These are phyloP conservation scores for Macroramphosus scolopax DNA, from an alignment of 2,797 vertebrate species.

Conservation along the genomic window DNA sequence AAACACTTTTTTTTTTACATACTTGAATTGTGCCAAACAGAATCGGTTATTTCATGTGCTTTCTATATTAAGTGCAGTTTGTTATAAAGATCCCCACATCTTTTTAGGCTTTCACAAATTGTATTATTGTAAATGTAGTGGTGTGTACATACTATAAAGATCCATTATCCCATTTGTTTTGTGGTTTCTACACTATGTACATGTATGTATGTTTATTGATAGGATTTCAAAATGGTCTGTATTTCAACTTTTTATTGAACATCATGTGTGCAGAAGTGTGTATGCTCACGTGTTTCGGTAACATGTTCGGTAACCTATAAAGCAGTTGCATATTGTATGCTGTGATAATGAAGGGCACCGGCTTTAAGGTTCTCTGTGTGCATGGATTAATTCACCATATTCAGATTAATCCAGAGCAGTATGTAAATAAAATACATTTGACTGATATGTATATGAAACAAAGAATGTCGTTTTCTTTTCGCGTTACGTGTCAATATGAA, in stretches of 20 bases:
- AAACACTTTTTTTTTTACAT: conserved; percentile 37
- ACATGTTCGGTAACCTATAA: conserved; percentile 47
- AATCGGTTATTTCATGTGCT: no score
- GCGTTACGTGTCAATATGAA: no score
- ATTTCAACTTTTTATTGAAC: conserved; percentile 50
- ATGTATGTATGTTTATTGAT: conserved; percentile 55
- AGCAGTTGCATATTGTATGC: conserved; percentile 50
- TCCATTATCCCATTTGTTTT: conserved; percentile 61
- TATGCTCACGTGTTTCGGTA: conserved; percentile 50
- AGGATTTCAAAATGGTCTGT: conserved; percentile 47
- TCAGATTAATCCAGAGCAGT: conserved; percentile 52
- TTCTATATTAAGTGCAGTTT: conserved; percentile 73
- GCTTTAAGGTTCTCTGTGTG: conserved; percentile 58
- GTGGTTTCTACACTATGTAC: conserved; percentile 66
- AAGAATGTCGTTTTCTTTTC: not conserved
- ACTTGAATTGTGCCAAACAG: conserved; percentile 60
- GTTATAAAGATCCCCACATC: conserved; percentile 57
- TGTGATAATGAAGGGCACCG: conserved; percentile 60
- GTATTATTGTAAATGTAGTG: conserved; percentile 80
- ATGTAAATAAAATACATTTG: conserved; percentile 70
- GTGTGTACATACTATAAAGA: conserved; percentile 75
- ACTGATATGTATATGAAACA: conserved; percentile 38
- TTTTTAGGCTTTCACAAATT: conserved; percentile 67
- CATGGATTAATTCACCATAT: conserved; percentile 57
- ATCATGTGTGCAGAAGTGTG: conserved; percentile 43